Percentiles rank a stretch among this genome's conserved stretches.
Evolutionary conservation across 2,888 invertebrate genomes (phyloP).

Genomic region (Drosophila robusta): DNA sequence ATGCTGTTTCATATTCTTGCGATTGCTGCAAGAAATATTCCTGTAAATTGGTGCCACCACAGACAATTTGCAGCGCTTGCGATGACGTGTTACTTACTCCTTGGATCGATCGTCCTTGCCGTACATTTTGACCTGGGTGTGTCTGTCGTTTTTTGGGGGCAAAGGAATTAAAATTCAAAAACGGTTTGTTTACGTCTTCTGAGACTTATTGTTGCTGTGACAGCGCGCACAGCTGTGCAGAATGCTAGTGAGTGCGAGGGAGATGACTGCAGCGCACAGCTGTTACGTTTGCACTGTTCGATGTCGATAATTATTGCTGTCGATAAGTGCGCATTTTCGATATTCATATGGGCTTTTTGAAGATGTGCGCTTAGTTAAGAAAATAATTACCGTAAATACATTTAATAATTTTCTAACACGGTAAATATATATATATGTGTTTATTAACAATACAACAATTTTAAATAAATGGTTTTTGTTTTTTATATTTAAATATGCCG

Average conservation of each 20-base stretch:
- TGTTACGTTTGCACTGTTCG: conserved; percentile 5
- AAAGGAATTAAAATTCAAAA: conserved; percentile 29
- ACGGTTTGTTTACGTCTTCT: conserved; percentile 53
- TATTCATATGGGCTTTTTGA: not conserved
- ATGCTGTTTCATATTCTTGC: conserved; percentile 81
- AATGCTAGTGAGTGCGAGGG: not conserved
- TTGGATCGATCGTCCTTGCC: conserved; percentile 83
- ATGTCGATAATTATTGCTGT: not conserved
- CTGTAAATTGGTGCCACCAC: not conserved
- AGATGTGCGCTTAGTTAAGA: not conserved
- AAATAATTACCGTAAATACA: too few species aligned
- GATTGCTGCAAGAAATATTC: conserved; percentile 68
- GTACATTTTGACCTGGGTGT: conserved; percentile 60
- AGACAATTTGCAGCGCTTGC: not conserved
- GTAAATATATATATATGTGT: too few species aligned
- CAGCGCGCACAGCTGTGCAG: conserved; percentile 20
- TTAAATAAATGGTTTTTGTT: too few species aligned
- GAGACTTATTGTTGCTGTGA: conserved; percentile 24
- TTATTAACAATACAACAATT: too few species aligned
- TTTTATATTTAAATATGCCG: too few species aligned
- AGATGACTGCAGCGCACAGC: conserved; percentile 20
- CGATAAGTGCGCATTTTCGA: not conserved
- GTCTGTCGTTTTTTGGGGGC: not conserved
- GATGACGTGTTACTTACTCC: conserved; percentile 73
- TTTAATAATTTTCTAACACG: too few species aligned